These are phyloP conservation scores for Physocephala rufipes DNA, from an alignment of 2,888 invertebrate species.

Conservation along the genomic window DNA sequence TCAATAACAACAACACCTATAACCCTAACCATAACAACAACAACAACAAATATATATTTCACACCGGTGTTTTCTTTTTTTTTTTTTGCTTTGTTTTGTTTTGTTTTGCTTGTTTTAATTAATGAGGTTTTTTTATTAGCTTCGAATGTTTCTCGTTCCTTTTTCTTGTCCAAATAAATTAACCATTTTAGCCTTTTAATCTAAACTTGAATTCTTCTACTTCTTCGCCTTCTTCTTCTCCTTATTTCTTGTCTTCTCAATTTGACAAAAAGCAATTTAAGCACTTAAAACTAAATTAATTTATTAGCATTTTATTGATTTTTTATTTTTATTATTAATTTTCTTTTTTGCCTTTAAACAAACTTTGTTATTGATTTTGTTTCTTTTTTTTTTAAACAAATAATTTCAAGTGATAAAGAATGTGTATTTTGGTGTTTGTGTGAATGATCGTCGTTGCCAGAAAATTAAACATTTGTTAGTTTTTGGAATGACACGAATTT, in stretches of 20 bases:
- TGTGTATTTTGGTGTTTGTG: no score
- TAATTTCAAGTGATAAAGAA: no score
- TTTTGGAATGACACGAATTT: background rate
- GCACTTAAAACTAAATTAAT: constrained; percentile 17
- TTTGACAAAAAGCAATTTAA: background rate
- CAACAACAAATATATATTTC: no score
- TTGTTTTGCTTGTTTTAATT: no score
- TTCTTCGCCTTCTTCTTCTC: background rate
- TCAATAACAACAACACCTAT: background rate
- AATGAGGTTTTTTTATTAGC: background rate
- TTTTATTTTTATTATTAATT: background rate
- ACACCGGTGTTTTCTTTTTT: no score
- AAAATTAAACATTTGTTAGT: no score
- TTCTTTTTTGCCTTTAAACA: no score
- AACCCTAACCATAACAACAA: background rate
- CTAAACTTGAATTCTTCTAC: background rate
- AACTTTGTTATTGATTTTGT: background rate
- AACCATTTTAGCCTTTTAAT: no score
- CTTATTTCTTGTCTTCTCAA: background rate
- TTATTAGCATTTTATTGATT: constrained; percentile 15
- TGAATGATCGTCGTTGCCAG: no score
- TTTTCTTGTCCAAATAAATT: no score
- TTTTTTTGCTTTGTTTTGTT: no score
- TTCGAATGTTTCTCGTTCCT: background rate
- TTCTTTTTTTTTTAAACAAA: no score